These are phyloP conservation scores for Microcebus tavaratra DNA, from an alignment of 2,113 vertebrate species.

Conservation along the genomic window DNA sequence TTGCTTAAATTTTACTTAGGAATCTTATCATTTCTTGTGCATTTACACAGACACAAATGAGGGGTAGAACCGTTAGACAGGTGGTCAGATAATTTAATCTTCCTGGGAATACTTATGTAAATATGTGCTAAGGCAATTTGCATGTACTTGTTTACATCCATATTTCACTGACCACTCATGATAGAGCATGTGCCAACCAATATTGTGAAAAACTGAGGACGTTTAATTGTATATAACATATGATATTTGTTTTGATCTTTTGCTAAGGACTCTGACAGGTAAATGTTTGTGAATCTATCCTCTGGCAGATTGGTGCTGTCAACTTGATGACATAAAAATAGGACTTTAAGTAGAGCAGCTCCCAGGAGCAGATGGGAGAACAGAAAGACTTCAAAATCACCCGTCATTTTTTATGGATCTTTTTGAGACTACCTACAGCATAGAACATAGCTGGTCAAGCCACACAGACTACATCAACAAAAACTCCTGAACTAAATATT, in stretches of 20 bases:
- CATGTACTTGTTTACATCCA: background rate
- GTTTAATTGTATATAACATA: constrained; percentile 15
- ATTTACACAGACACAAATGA: background rate
- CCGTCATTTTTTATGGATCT: constrained; percentile 22
- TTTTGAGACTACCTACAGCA: background rate
- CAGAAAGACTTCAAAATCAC: constrained; percentile 71
- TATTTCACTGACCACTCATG: background rate
- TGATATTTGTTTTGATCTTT: constrained; percentile 72
- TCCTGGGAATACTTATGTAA: background rate
- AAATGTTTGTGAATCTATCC: constrained; percentile 75
- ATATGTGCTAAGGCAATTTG: background rate
- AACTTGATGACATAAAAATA: constrained; percentile 79
- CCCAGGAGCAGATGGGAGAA: constrained; percentile 55
- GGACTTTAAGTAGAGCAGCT: constrained; percentile 65
- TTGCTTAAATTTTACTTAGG: background rate
- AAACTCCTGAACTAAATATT: background rate
- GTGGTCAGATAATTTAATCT: background rate
- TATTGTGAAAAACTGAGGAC: background rate
- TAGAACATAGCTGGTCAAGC: background rate
- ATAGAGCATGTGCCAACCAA: background rate
- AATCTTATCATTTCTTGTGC: background rate
- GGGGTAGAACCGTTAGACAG: accelerated
- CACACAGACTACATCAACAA: background rate
- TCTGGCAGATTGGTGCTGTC: constrained; percentile 79
- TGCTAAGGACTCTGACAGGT: constrained; percentile 57